Conservation (phyloP, 1,140 invertebrate species). For the Micrasema minimum region DNA sequence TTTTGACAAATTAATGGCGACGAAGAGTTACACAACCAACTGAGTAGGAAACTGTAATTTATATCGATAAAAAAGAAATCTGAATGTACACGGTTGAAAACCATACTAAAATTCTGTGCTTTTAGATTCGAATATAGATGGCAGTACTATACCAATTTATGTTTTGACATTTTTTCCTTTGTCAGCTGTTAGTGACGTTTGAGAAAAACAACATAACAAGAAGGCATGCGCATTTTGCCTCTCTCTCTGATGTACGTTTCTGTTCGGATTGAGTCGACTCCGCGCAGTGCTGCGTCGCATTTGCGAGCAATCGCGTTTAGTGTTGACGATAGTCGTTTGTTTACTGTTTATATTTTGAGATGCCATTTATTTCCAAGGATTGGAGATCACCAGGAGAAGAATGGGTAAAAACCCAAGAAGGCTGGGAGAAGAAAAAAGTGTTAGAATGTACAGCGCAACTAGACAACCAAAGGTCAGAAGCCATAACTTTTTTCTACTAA, state of each 20-base stretch:
- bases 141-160: slow-evolving; percentile 2
- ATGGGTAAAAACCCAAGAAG: slow-evolving; percentile 97
- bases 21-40: not conserved
- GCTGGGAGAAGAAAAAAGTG: slow-evolving; percentile 96
- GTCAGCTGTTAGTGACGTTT: slow-evolving; percentile 66
- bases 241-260: slow-evolving; percentile 60
- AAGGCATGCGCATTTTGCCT: slow-evolving; percentile 60
- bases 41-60: not conserved
- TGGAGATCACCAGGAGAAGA: slow-evolving; percentile 96
- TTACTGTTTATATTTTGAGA: slow-evolving; percentile 60
- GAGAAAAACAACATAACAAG: slow-evolving; percentile 56
- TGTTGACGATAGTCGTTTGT: slow-evolving; percentile 55
- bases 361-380: slow-evolving; percentile 96
- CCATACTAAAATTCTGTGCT: not conserved
- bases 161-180: slow-evolving; percentile 23
- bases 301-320: slow-evolving; percentile 52
- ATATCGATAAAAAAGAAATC: not conserved
- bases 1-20: too few species aligned
- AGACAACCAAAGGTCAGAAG: slow-evolving; percentile 63
- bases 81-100: not conserved
- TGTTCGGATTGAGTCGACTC: slow-evolving; percentile 53
- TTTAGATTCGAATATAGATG: slow-evolving; percentile 24
- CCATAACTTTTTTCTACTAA: slow-evolving; percentile 56
- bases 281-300: slow-evolving; percentile 50
- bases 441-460: slow-evolving; percentile 75